phyloP scores from a whole-genome alignment of 2,113 vertebrate genomes.

The Danionella cerebrum region DNA sequence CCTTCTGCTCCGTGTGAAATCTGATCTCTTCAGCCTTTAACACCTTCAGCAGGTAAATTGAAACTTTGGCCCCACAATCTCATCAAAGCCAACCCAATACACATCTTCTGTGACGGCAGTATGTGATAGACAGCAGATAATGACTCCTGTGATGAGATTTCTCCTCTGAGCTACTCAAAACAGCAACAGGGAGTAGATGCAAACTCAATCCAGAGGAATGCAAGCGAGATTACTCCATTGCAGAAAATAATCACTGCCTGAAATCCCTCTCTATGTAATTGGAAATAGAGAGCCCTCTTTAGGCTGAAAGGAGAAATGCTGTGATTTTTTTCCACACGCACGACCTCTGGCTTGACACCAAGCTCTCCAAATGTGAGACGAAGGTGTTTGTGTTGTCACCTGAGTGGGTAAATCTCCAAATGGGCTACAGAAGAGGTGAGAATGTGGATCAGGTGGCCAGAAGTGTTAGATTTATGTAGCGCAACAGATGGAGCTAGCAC shows the following conservation, averaged over 20 bases:
- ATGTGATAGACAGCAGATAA: slow-evolving; percentile 20
- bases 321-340: no score
- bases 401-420: slow-evolving; percentile 9
- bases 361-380: slow-evolving; percentile 4
- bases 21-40: slow-evolving; percentile 9
- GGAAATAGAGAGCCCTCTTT: not conserved
- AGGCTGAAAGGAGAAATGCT: slow-evolving; percentile 21
- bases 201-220: slow-evolving; percentile 11
- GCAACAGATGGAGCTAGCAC: slow-evolving; percentile 35
- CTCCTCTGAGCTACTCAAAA: slow-evolving; percentile 15
- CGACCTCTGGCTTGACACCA: slow-evolving; percentile 12
- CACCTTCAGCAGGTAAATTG: slow-evolving; percentile 14
- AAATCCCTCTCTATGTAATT: not conserved
- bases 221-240: not conserved
- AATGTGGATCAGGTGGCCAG: slow-evolving; percentile 14
- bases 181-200: not conserved
- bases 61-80: slow-evolving; percentile 28
- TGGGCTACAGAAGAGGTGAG: slow-evolving; percentile 22
- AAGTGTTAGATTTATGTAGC: not conserved
- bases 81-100: slow-evolving; percentile 34
- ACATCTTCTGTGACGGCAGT: slow-evolving; percentile 10
- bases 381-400: slow-evolving; percentile 26
- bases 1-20: slow-evolving; percentile 27
- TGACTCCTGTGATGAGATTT: slow-evolving; percentile 35
- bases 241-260: not conserved